Base-by-base conservation (phyloP, 2,113 vertebrate species). In the Tyrannus savana region DNA sequence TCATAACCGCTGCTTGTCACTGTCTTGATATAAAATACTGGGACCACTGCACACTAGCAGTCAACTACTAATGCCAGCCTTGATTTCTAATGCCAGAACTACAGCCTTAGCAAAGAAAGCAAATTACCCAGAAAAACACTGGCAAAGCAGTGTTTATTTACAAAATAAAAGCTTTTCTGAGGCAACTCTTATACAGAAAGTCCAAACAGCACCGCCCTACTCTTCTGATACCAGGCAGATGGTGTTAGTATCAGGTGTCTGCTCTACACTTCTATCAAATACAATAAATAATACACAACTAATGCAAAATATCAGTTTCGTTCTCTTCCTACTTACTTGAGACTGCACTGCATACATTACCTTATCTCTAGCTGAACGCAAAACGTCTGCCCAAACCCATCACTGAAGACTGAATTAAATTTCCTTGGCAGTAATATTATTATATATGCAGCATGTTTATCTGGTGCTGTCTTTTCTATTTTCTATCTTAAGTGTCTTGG, bases 281-380 rank as follows among this genome's bases (percentile, higher is more conserved):
- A 92, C 47, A 76, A 97, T 97, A 97, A 98, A 98, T 98, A 97
- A 98, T 96, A 92, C 37, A 97, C 55, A 87, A 89, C 84, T 91
- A 93, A 95, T 88, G 41, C 39, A 96, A 95, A 96, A 86, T 93
- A 97, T 67, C 95, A 39, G 72, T 96, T 98, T 96, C 93, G 77
- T 94, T 96, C 89, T 90, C 86, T 82, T 95, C 69, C 88, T 93
- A 39, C 90, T 98, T 97, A 96, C 90, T 82, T 90, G 89, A 97
- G 72, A 91, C 62, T 60, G 52, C 24, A 80, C 41, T 68, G 78
- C 81, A 90, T 50, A 77, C 58, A 92, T 87, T 96, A 96, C 64
- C 77, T 89, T 97, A 97, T 96, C 96, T 94, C 89, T 59, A 95
- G 90, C 71, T 87, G 64, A 97, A 96, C 81, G 73, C 80, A 97